Conservation (phyloP, 2,113 vertebrate genomes). For the Spilogale gracilis region DNA sequence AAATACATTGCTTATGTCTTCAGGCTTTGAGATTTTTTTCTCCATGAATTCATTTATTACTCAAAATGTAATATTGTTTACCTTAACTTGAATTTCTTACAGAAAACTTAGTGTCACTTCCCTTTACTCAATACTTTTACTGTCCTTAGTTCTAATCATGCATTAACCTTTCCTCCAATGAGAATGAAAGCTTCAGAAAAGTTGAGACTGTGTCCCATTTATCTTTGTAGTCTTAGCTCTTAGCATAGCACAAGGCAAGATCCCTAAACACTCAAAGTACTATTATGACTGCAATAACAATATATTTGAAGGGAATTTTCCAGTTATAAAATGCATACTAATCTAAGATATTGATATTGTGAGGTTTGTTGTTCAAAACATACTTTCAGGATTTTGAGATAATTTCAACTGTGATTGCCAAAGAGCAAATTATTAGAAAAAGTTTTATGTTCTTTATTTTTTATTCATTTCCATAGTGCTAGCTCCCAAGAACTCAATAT, state of each 20-base stretch:
- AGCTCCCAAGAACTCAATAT: slow-evolving; percentile 22
- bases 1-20: neutral
- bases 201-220: neutral
- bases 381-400: neutral
- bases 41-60: neutral
- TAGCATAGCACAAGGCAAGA: neutral
- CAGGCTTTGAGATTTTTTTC: neutral
- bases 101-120: neutral
- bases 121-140: neutral
- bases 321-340: slow-evolving; percentile 13
- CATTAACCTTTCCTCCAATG: neutral
- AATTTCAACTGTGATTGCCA: slow-evolving; percentile 11
- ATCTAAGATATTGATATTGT: slow-evolving; percentile 30
- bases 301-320: neutral
- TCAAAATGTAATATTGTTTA: neutral
- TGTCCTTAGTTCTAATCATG: neutral
- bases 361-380: neutral
- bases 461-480: neutral
- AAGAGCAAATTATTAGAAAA: neutral
- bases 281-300: slow-evolving; percentile 28
- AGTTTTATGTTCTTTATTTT: neutral
- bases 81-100: neutral
- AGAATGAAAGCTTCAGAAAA: neutral
- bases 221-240: neutral
- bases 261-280: neutral